These are phyloP conservation scores for Neolamprologus longior DNA, from an alignment of 2,113 vertebrate species.

Conservation along the genomic window DNA sequence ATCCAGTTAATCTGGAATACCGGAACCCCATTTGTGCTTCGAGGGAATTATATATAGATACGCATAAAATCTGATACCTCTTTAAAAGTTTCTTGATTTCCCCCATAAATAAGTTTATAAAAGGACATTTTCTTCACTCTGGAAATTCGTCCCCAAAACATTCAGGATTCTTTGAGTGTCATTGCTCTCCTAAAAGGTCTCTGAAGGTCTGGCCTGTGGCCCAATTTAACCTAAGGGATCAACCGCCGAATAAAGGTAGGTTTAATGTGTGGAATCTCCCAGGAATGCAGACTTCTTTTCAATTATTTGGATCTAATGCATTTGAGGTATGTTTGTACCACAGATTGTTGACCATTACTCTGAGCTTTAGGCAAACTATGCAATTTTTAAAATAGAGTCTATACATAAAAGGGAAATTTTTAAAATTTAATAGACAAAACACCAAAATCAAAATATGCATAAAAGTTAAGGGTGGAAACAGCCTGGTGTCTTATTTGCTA, in stretches of 20 bases:
- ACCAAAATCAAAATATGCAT: background rate
- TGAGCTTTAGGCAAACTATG: background rate
- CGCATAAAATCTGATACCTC: accelerated
- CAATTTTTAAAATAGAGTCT: background rate
- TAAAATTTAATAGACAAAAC: background rate
- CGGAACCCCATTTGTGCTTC: background rate
- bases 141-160: background rate
- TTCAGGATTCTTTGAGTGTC: background rate
- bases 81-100: background rate
- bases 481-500: background rate
- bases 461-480: accelerated
- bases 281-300: background rate
- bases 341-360: background rate
- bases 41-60: background rate
- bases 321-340: background rate
- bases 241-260: background rate
- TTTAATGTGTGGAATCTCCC: background rate
- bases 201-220: background rate
- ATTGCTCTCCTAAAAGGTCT: background rate
- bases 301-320: background rate
- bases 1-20: background rate
- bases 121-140: background rate
- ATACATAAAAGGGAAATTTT: background rate
- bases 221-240: accelerated
- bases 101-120: background rate